Conservation (phyloP, 2,797 vertebrate species). For the Channallabes apus region DNA sequence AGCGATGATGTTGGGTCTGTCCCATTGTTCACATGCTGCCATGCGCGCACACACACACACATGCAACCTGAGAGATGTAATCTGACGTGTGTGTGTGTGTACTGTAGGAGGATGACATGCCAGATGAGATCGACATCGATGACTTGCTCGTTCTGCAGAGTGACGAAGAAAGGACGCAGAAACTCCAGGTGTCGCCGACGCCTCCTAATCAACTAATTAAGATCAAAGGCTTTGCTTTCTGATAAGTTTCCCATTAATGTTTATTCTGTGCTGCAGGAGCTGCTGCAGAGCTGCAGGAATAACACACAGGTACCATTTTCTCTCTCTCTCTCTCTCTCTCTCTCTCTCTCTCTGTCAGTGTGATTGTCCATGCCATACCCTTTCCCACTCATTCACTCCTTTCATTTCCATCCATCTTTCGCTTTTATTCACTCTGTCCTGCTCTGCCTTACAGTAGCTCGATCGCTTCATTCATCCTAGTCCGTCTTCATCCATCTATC, state of each 20-base stretch:
- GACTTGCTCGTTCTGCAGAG: constrained; percentile 78
- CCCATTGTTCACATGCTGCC: background rate
- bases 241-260: background rate
- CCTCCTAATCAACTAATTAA: background rate
- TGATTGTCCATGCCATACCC: no score
- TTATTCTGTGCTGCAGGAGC: constrained; percentile 58
- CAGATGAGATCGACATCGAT: constrained; percentile 87
- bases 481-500: background rate
- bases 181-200: constrained; percentile 73
- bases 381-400: no score
- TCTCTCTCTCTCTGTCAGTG: background rate
- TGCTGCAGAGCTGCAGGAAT: constrained; percentile 66
- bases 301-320: constrained; percentile 66
- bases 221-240: background rate
- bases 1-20: background rate
- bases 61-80: background rate
- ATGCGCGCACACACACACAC: background rate
- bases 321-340: constrained; percentile 35
- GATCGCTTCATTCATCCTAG: background rate
- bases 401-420: no score
- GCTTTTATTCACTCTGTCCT: no score
- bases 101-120: constrained; percentile 77
- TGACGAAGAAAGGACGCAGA: constrained; percentile 73
- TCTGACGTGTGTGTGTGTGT: constrained; percentile 4
- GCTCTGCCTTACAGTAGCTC: no score